These are phyloP conservation scores for Ephydatia muelleri DNA, from an alignment of 37 sponge, comb jelly and placozoan genomes.

Conservation along the genomic window DNA sequence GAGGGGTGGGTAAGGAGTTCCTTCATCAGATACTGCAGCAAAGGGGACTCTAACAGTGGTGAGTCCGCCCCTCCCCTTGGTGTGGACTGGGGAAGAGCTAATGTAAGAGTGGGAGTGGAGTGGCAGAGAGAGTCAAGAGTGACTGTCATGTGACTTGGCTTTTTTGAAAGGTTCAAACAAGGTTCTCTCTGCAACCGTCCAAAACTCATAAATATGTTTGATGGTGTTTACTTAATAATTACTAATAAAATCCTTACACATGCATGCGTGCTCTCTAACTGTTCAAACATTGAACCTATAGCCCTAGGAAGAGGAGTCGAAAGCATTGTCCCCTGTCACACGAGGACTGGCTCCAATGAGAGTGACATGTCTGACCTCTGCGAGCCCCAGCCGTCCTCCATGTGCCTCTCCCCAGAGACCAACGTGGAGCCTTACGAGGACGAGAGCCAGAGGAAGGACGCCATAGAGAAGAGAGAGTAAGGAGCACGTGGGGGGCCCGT, in stretches of 20 bases:
- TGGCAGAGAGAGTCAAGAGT: neutral
- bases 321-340: slow-evolving; percentile 1
- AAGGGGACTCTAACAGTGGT: neutral
- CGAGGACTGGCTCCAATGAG: slow-evolving; percentile 16
- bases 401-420: slow-evolving; percentile 28
- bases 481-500: no score
- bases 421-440: slow-evolving; percentile 1
- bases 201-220: no score
- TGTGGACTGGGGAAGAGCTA: neutral
- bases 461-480: slow-evolving; percentile 29
- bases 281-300: no score
- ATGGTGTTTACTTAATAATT: no score
- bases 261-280: no score
- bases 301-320: neutral
- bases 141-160: no score
- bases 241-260: no score
- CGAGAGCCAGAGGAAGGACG: slow-evolving; percentile 19
- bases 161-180: no score
- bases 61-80: neutral
- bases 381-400: neutral
- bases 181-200: no score
- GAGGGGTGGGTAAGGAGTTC: slow-evolving; percentile 72
- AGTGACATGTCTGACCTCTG: slow-evolving; percentile 27
- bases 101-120: neutral
- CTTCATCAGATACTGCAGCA: neutral